Base-by-base conservation (phyloP, 2,888 invertebrate species). In the Erebia aethiops region DNA sequence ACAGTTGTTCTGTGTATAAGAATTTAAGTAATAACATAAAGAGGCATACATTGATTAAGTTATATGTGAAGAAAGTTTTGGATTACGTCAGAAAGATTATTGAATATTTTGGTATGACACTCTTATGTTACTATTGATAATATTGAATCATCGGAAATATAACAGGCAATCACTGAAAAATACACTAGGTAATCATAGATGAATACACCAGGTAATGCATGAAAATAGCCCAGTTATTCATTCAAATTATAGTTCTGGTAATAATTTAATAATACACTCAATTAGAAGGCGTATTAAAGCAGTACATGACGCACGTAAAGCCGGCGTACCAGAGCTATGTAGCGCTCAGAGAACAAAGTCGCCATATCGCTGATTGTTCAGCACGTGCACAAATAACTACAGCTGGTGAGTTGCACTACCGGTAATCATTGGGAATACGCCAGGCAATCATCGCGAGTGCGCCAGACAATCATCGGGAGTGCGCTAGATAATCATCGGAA, bases 261-360 rank as follows among this genome's bases (percentile, higher is more conserved):
- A 61, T 61, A 16, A 43, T 1, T 61, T 2, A 43, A n/a, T 21
- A 21, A 46, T 54, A 56, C 56, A 21, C 13, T 4, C 21, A 21
- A 56, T 88, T 99, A n/a, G 98, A 97, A 68, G 98, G 99, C 41
- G 99, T 99, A 0, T 91, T 99, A 10, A 98, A 99, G 83, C 99
- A 99, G 91, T 99, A 99, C 90, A 96, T 98, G 84, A 96, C 95
- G 51, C 98, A 99, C 96, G 99, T 99, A 57, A 99, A 99, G 89
- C 99, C 99, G 0, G 97, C 99, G 0, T 99, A 99, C 94, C 98
- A 98, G 87, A 97, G 97, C 88, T 99, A 99, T 90, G 99, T 99
- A 80, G 98, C 98, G 46, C 99, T 99, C 0, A 94, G 98, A 99
- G 85, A 99, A 99, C 91, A 96, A 96, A 83, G 98, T 99, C 67